phyloP scores from a whole-genome alignment of 2,888 invertebrate species.

The Aphodius sticticus region DNA sequence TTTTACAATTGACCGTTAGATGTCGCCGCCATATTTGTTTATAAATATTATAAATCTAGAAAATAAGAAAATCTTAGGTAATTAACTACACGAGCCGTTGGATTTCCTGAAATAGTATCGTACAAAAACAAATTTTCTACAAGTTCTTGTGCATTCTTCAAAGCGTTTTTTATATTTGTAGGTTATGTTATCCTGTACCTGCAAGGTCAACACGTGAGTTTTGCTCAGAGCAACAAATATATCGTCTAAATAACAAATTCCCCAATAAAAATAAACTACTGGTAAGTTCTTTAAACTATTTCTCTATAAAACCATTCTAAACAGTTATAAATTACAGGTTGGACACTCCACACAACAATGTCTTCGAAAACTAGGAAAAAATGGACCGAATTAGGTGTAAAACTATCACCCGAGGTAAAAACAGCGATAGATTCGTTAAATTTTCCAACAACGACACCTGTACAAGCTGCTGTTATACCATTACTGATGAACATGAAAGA shows the following conservation, averaged over 20 bases:
- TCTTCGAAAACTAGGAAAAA: slow-evolving; percentile 54
- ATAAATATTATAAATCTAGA: too few species aligned
- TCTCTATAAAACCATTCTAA: not conserved
- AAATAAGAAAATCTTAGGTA: too few species aligned
- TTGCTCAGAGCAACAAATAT: not conserved
- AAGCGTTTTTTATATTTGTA: not conserved
- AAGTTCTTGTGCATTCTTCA: too few species aligned
- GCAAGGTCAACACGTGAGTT: not conserved
- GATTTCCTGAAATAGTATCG: too few species aligned
- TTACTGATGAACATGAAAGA: slow-evolving; percentile 90
- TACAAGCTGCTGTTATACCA: slow-evolving; percentile 88
- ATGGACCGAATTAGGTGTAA: slow-evolving; percentile 62
- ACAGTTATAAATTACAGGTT: not conserved
- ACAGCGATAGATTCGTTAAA: slow-evolving; percentile 62
- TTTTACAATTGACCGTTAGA: not conserved
- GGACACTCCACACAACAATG: not conserved
- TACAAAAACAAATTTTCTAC: too few species aligned
- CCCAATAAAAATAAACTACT: not conserved
- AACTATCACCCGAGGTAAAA: slow-evolving; percentile 59
- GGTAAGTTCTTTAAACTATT: not conserved
- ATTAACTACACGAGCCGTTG: too few species aligned
- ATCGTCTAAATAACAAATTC: not conserved
- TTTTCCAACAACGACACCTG: slow-evolving; percentile 68
- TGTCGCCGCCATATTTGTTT: not conserved
- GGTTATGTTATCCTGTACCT: not conserved